Percentiles rank a stretch among this genome's conserved stretches.
phyloP scores from a whole-genome alignment of 2,797 vertebrate species.

The Hyperoplus immaculatus region DNA sequence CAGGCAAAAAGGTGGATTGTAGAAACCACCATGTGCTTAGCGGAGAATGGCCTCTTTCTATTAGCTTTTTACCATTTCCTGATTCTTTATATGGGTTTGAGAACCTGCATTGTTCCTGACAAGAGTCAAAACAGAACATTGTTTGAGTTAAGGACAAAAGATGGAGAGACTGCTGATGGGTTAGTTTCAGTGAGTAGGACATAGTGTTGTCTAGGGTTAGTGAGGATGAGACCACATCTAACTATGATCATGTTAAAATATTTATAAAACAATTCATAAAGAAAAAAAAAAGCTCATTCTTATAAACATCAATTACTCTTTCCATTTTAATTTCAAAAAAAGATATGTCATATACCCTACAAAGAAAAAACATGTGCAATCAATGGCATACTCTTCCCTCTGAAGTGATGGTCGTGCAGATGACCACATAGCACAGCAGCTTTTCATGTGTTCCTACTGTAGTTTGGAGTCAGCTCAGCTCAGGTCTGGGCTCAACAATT shows the following conservation, averaged over 20 bases:
- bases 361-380: conserved; percentile 80
- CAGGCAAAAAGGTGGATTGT: conserved; percentile 45
- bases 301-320: conserved; percentile 74
- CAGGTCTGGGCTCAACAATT: conserved; percentile 56
- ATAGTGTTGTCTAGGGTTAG: conserved; percentile 60
- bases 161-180: conserved; percentile 37
- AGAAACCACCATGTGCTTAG: conserved; percentile 29
- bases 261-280: conserved; percentile 63
- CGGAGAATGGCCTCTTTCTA: conserved; percentile 13
- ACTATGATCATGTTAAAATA: conserved; percentile 74
- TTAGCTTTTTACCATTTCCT: conserved; percentile 7
- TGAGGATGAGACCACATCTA: conserved; percentile 69
- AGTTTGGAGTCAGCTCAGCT: conserved; percentile 64
- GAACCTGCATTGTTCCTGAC: conserved; percentile 19
- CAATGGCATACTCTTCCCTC: conserved; percentile 75
- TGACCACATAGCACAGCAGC: conserved; percentile 71
- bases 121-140: conserved; percentile 40
- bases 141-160: conserved; percentile 43
- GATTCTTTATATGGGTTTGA: conserved; percentile 20
- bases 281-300: conserved; percentile 39
- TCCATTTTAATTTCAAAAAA: conserved; percentile 71
- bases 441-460: conserved; percentile 61
- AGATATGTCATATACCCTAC: conserved; percentile 80
- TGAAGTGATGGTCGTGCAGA: conserved; percentile 66
- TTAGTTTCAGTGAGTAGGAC: conserved; percentile 50